Conservation (phyloP, 1,140 invertebrate genomes). For the Drosophila littoralis region DNA sequence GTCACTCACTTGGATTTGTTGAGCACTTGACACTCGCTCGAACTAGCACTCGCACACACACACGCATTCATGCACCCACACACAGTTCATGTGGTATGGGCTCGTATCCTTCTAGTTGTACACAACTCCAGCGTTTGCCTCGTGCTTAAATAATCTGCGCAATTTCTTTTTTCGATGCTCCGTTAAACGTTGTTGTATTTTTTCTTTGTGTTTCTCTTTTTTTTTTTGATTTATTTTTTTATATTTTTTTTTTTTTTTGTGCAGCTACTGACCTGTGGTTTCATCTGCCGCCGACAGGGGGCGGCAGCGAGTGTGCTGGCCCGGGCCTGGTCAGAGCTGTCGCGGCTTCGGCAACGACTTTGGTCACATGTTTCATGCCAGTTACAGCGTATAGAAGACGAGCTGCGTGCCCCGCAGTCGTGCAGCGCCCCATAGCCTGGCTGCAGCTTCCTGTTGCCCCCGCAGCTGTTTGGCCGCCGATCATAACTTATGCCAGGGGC, state of each 20-base stretch:
- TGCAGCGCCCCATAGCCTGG: not conserved
- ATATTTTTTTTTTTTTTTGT: slow-evolving; percentile 21
- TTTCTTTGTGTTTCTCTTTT: slow-evolving; percentile 8
- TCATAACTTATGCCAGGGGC: slow-evolving; percentile 75
- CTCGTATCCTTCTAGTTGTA: slow-evolving; percentile 10
- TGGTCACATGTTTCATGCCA: slow-evolving; percentile 80
- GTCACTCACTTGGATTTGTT: slow-evolving; percentile 1
- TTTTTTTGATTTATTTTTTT: slow-evolving; percentile 15
- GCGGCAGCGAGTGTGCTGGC: slow-evolving; percentile 39
- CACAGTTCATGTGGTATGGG: slow-evolving; percentile 6
- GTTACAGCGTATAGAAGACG: slow-evolving; percentile 50
- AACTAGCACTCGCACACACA: not conserved
- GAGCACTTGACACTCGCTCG: slow-evolving; percentile 5
- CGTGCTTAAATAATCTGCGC: slow-evolving; percentile 67
- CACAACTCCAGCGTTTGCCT: slow-evolving; percentile 58
- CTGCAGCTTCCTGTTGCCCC: not conserved
- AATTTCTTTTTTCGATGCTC: slow-evolving; percentile 30
- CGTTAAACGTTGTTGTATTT: slow-evolving; percentile 34
- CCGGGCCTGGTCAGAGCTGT: slow-evolving; percentile 22
- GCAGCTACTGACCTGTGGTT: slow-evolving; percentile 62
- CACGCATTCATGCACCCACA: not conserved
- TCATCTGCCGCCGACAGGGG: slow-evolving; percentile 73
- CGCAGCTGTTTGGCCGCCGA: slow-evolving; percentile 25
- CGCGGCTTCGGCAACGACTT: slow-evolving; percentile 45
- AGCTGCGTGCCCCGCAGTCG: slow-evolving; percentile 4